Percentiles rank a stretch among this genome's conserved stretches.
Evolutionary conservation across 2,888 invertebrate genomes (phyloP).

Genomic region (Cistogaster globosa): DNA sequence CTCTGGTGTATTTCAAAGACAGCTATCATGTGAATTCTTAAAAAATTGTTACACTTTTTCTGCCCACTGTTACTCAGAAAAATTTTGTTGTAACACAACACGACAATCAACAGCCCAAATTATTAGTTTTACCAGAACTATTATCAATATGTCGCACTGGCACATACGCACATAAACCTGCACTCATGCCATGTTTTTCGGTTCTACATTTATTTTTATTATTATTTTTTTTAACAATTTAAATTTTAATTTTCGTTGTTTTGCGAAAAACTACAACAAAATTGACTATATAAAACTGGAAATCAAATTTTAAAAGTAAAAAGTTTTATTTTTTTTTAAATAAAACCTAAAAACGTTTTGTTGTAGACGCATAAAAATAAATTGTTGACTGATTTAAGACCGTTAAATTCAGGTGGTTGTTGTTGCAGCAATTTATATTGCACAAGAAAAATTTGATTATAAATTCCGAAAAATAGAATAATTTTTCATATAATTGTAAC

Average conservation of each 20-base stretch:
- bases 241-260: slow-evolving; percentile 9
- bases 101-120: too few relatives aligned
- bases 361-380: slow-evolving; percentile 40
- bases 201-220: slow-evolving; percentile 42
- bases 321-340: background rate
- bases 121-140: slow-evolving; percentile 24
- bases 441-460: slow-evolving; percentile 43
- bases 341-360: slow-evolving; percentile 11
- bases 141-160: background rate
- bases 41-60: too few relatives aligned
- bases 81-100: too few relatives aligned
- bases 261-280: slow-evolving; percentile 2
- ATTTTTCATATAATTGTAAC: slow-evolving; percentile 2
- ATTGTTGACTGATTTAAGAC: slow-evolving; percentile 59
- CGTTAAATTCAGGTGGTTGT: slow-evolving; percentile 42
- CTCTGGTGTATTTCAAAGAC: too few relatives aligned
- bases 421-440: slow-evolving; percentile 35
- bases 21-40: too few relatives aligned
- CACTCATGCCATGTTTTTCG: slow-evolving; percentile 41
- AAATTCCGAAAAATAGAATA: slow-evolving; percentile 30
- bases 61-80: too few relatives aligned
- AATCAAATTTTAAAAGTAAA: slow-evolving; percentile 5
- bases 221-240: slow-evolving; percentile 24
- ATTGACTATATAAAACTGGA: slow-evolving; percentile 44
- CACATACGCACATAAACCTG: background rate